Percentiles rank a stretch among this genome's conserved stretches.
Evolutionary conservation across 2,888 invertebrate genomes (phyloP).

Genomic region (Smittia sp.): DNA sequence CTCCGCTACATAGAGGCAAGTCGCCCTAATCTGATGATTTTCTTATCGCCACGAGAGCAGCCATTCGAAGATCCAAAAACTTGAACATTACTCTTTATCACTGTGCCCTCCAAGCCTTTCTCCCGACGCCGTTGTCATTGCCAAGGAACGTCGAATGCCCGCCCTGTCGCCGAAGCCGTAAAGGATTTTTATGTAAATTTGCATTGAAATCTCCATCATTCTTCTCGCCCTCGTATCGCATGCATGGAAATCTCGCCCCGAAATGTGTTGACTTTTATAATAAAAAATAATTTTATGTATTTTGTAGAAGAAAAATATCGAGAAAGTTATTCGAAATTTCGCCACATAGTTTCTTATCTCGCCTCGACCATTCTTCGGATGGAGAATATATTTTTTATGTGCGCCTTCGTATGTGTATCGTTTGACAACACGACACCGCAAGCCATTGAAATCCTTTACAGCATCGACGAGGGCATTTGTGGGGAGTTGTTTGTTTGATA

Average conservation of each 20-base stretch:
- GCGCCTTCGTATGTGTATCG: background rate
- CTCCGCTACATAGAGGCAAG: background rate
- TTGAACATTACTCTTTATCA: conserved; percentile 39
- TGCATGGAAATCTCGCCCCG: conserved; percentile 7
- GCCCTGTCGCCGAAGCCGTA: background rate
- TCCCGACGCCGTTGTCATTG: background rate
- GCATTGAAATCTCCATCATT: conserved; percentile 37
- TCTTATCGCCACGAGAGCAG: conserved; percentile 24
- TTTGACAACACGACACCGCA: background rate
- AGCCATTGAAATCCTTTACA: conserved; percentile 8
- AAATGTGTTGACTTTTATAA: conserved; percentile 39
- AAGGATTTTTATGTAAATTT: conserved; percentile 40
- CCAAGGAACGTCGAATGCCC: background rate
- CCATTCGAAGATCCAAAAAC: conserved; percentile 38
- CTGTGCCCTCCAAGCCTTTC: conserved; percentile 9
- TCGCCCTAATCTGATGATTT: conserved; percentile 29
- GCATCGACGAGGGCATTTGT: too few species aligned
- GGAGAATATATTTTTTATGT: conserved; percentile 23
- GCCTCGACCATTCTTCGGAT: conserved; percentile 33
- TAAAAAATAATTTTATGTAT: conserved; percentile 41
- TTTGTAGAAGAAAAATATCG: conserved; percentile 18
- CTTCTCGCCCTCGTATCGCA: conserved; percentile 28
- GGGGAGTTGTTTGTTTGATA: too few species aligned
- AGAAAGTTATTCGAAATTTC: conserved; percentile 23
- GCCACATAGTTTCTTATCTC: conserved; percentile 37